A percentile compares a stretch with the other conserved stretches of the same genome.
These are phyloP conservation scores for Siderastrea siderea DNA, from an alignment of 92 coral and sea anemone species.

Conservation along the genomic window DNA sequence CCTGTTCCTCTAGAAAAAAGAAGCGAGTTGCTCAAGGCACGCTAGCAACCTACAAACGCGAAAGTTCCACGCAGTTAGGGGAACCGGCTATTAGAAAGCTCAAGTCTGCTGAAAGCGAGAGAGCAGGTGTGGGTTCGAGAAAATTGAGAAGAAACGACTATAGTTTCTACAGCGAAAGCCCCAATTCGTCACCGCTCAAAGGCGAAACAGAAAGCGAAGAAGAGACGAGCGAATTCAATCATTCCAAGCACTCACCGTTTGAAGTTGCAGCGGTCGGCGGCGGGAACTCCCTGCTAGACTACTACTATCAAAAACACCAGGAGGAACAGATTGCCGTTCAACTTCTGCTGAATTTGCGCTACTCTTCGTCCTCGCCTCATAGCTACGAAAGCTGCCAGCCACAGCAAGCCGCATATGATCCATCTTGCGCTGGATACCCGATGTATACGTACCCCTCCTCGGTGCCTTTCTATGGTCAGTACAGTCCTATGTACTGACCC, in stretches of 20 bases:
- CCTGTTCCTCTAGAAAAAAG: conserved; percentile 92
- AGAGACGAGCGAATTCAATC: conserved; percentile 60
- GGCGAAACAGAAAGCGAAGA: conserved; percentile 75
- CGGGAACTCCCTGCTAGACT: conserved; percentile 74
- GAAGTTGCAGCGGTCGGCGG: conserved; percentile 64
- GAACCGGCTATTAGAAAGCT: conserved; percentile 19
- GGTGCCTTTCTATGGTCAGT: conserved; percentile 44
- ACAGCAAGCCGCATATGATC: conserved; percentile 31
- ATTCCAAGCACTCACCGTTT: conserved; percentile 64
- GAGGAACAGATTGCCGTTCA: conserved; percentile 97
- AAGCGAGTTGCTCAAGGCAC: conserved; percentile 70
- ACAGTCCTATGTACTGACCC: conserved; percentile 35
- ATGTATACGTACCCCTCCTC: conserved; percentile 49
- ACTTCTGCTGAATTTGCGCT: conserved; percentile 87
- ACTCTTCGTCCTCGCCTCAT: conserved; percentile 75
- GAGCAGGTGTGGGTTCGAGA: conserved; percentile 38
- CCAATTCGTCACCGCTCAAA: conserved; percentile 75
- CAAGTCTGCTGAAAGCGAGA: conserved; percentile 22
- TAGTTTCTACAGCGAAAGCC: conserved; percentile 57
- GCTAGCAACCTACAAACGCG: conserved; percentile 36
- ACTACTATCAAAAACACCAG: conserved; percentile 91
- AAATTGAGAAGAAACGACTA: conserved; percentile 41
- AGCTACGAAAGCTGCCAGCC: conserved; percentile 54
- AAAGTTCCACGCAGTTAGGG: conserved; percentile 19
- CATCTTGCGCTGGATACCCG: conserved; percentile 39